These are phyloP conservation scores for Agelaius tricolor DNA, from an alignment of 2,113 vertebrate species.

Conservation along the genomic window DNA sequence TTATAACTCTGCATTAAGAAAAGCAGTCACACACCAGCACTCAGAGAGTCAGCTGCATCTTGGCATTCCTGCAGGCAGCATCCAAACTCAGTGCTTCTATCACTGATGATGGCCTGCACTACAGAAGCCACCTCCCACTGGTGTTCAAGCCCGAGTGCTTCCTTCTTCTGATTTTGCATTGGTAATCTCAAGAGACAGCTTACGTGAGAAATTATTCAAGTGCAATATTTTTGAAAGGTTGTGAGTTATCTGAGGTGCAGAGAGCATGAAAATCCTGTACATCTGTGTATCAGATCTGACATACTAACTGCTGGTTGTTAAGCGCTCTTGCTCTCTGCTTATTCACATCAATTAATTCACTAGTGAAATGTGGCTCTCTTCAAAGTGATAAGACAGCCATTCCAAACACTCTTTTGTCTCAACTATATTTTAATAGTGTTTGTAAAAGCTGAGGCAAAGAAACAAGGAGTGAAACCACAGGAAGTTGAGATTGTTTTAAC, in stretches of 20 bases:
- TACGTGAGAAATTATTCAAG: not conserved
- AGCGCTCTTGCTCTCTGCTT: not conserved
- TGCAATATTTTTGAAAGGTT: not conserved
- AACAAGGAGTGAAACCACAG: not conserved
- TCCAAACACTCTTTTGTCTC: not conserved
- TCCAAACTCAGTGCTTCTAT: not conserved
- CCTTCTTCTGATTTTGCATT: not conserved
- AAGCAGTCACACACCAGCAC: not conserved
- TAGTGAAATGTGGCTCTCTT: not conserved
- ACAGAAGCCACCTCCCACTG: not conserved
- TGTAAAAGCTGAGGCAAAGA: not conserved
- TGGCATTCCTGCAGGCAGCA: not conserved
- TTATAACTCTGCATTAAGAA: not conserved
- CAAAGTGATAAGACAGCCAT: not conserved
- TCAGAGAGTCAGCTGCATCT: not conserved
- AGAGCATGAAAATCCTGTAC: not conserved
- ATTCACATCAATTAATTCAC: not conserved
- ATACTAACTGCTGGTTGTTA: not conserved
- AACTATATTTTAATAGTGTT: not conserved
- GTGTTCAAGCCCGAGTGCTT: not conserved
- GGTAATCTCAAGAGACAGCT: not conserved
- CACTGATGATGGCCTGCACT: not conserved
- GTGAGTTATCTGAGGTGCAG: not conserved
- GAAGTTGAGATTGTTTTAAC: not conserved
- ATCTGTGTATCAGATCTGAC: not conserved